phyloP scores from a whole-genome alignment of 2,113 vertebrate species.

The Orcinus orca region DNA sequence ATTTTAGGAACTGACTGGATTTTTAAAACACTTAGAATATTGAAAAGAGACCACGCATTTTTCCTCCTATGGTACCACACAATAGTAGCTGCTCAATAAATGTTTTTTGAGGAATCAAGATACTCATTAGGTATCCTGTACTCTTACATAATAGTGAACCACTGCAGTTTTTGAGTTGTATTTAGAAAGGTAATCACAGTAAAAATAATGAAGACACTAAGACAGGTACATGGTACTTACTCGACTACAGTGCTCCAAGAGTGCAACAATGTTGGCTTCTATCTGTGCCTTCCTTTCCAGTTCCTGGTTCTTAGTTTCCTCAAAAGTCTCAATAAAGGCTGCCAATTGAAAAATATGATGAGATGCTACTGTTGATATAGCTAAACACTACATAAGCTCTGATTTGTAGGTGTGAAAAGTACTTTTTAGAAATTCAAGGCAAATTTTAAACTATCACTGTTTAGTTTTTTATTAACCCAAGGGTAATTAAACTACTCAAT shows the following conservation, averaged over 20 bases:
- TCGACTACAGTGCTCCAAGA: conserved; percentile 93
- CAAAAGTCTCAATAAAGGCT: conserved; percentile 92
- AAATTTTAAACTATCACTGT: conserved; percentile 33
- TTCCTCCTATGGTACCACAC: background rate
- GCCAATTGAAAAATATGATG: conserved; percentile 63
- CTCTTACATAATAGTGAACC: background rate
- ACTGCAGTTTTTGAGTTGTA: background rate
- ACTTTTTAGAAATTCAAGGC: conserved; percentile 42
- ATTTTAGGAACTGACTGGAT: background rate
- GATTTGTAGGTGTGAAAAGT: background rate
- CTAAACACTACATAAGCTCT: background rate
- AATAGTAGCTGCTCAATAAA: background rate
- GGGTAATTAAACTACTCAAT: background rate
- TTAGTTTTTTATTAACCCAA: conserved; percentile 28
- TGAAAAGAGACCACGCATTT: background rate
- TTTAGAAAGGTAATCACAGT: background rate
- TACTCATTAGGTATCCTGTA: background rate
- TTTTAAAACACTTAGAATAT: conserved; percentile 43
- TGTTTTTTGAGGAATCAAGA: background rate
- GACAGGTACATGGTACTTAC: conserved; percentile 76
- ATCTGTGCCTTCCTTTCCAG: conserved; percentile 84
- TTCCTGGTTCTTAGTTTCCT: conserved; percentile 87
- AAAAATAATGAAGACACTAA: background rate
- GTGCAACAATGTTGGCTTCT: conserved; percentile 88
- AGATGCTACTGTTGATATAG: background rate